phyloP scores from a whole-genome alignment of 2,113 vertebrate genomes.

The Sylvicapra grimmia region DNA sequence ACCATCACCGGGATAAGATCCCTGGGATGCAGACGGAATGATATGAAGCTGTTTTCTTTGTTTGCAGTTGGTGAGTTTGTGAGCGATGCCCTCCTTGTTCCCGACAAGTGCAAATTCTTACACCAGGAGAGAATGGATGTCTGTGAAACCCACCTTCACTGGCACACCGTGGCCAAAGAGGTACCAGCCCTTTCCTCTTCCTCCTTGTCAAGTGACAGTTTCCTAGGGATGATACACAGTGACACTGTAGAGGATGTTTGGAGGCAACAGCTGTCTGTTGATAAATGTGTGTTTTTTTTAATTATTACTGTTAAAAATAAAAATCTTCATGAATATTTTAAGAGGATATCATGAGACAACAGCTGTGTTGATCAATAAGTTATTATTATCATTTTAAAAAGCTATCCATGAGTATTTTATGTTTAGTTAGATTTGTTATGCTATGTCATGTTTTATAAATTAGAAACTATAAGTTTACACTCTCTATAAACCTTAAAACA shows the following conservation, averaged over 20 bases:
- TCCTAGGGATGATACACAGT: neutral
- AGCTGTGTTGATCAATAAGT: neutral
- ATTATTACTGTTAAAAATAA: neutral
- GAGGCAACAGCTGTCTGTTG: neutral
- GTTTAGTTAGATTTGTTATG: neutral
- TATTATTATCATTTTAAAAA: neutral
- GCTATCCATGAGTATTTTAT: neutral
- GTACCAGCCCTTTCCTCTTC: conserved; percentile 69
- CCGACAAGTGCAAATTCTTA: conserved; percentile 98
- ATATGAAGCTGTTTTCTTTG: neutral
- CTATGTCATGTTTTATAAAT: neutral
- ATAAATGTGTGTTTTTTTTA: neutral
- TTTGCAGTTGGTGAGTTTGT: conserved; percentile 96
- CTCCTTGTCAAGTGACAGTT: neutral
- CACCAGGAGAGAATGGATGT: conserved; percentile 98
- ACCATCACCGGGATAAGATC: rapidly evolving
- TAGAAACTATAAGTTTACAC: neutral
- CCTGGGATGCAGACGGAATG: neutral
- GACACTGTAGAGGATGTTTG: neutral
- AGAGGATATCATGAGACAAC: neutral
- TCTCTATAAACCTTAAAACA: neutral
- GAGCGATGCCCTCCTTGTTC: conserved; percentile 97
- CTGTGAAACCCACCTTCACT: conserved; percentile 98
- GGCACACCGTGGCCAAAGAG: conserved; percentile 99
- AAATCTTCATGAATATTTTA: neutral